Conservation (phyloP, 2,113 vertebrate species). For the Pelobates fuscus region DNA sequence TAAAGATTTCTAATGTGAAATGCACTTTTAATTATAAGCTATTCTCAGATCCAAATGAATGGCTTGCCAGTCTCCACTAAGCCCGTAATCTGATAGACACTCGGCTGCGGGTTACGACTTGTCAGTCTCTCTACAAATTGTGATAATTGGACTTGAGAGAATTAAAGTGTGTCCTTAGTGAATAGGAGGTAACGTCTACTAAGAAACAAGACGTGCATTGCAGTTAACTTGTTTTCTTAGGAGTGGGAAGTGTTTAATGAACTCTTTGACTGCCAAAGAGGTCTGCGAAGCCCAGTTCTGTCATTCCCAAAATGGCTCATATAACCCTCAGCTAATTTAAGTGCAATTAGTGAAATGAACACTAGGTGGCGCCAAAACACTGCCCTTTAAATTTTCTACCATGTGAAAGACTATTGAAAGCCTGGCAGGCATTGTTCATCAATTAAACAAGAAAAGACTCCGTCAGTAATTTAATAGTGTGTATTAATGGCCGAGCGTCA, state of each 20-base stretch:
- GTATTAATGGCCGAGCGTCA: not conserved
- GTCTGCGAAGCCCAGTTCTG: too few species aligned
- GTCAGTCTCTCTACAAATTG: not conserved
- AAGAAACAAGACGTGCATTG: too few species aligned
- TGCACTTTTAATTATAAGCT: too few species aligned
- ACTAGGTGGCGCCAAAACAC: slow-evolving; percentile 19
- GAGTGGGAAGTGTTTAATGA: too few species aligned
- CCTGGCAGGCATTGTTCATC: not conserved
- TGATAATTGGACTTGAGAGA: slow-evolving; percentile 29
- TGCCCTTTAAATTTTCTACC: not conserved
- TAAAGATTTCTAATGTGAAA: too few species aligned
- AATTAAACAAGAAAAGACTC: not conserved
- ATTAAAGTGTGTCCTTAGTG: not conserved
- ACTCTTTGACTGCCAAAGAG: too few species aligned
- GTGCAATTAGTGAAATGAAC: not conserved
- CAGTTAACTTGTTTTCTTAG: too few species aligned
- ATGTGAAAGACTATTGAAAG: not conserved
- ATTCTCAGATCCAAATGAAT: too few species aligned
- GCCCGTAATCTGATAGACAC: too few species aligned
- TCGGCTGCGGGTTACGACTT: not conserved
- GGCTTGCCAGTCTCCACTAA: too few species aligned
- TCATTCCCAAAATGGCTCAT: too few species aligned
- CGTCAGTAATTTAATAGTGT: not conserved
- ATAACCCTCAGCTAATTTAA: too few species aligned
- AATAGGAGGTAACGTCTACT: not conserved